phyloP scores from a whole-genome alignment of 2,113 vertebrate species.

The Thomomys bottae region DNA sequence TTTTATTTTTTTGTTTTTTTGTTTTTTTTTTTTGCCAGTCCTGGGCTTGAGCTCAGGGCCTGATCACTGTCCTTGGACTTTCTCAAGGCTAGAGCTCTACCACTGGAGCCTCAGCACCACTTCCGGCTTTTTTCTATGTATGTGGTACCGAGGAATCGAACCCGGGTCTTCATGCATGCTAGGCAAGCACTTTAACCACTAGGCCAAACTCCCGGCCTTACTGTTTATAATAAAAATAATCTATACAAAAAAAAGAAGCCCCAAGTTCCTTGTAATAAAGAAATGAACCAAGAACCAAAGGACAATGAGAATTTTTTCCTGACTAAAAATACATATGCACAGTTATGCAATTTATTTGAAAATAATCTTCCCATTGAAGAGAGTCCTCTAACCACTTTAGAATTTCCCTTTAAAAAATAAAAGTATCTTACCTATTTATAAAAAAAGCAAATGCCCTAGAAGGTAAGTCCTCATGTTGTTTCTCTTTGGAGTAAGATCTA shows the following conservation, averaged over 20 bases:
- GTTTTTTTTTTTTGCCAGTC: too few relatives aligned
- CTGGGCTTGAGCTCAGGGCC: too few relatives aligned
- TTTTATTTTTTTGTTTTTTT: too few relatives aligned
- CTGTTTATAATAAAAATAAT: slow-evolving; percentile 82
- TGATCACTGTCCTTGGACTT: too few relatives aligned
- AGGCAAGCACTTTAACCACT: too few relatives aligned
- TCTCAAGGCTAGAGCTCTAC: too few relatives aligned
- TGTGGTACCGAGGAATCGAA: too few relatives aligned
- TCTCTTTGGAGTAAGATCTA: background rate
- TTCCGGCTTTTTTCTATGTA: too few relatives aligned
- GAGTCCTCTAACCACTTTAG: background rate
- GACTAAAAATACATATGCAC: background rate
- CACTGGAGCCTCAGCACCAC: too few relatives aligned
- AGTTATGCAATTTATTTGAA: slow-evolving; percentile 9
- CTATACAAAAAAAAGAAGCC: slow-evolving; percentile 79
- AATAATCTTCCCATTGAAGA: slow-evolving; percentile 20
- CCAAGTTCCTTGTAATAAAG: background rate
- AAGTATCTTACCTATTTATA: background rate
- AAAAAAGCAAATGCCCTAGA: background rate
- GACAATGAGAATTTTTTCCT: background rate
- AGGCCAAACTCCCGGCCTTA: too few relatives aligned
- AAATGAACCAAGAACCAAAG: slow-evolving; percentile 37
- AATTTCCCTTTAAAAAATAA: slow-evolving; percentile 13
- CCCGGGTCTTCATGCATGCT: too few relatives aligned
- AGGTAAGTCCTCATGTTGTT: background rate